Base-by-base conservation (phyloP, 2,888 invertebrate genomes). In the Tetropium fuscum region DNA sequence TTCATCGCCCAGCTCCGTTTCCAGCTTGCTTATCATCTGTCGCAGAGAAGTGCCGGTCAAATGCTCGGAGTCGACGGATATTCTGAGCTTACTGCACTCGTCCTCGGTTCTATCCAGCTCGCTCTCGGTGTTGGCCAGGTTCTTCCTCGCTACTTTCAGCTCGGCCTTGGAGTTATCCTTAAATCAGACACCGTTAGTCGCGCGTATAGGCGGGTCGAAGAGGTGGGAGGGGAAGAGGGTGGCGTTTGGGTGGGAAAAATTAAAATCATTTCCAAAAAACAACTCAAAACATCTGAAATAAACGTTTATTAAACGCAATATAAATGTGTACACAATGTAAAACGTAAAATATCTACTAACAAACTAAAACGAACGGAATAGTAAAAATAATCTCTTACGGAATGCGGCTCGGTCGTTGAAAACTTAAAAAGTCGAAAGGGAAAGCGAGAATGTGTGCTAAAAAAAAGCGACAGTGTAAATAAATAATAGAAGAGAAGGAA, bases 41-140 rank as follows among this genome's bases (percentile, higher is more conserved):
- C 81, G 79, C 4, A 87, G 72, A 1, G 84, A 83, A 69, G 76
- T 79, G 68, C 85, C 86, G 11, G 85, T 75, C 18, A 83, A 83
- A 58, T 87, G 80, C 73, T 87, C 87, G 16, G 84, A 84, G 61
- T 87, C 86, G 11, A 87, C 74, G 0, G 84, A 83, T 41, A 84
- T 80, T 6, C 77, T 73, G 45, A 87, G 72, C 59, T 84, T 84
- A 59, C 79, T 80, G 68, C 85, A 84, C 71, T 86, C 83, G 58
- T 84, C 85, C 32, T 79, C 83, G 47, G 84, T 74, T 48, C 81
- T 82, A 72, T 84, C 83, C 56, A 85, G 80, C 61, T 83, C 84
- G 47, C 73, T 81, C 77, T 81, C 80, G 2, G 78, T 74, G 56
- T 80, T 81, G 59, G 81, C 80, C 54, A 81, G 67, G 70, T 81